Percentiles rank a stretch among this genome's conserved stretches.
phyloP scores from a whole-genome alignment of 2,888 invertebrate species.

The Lepidocyrtinus sp. region DNA sequence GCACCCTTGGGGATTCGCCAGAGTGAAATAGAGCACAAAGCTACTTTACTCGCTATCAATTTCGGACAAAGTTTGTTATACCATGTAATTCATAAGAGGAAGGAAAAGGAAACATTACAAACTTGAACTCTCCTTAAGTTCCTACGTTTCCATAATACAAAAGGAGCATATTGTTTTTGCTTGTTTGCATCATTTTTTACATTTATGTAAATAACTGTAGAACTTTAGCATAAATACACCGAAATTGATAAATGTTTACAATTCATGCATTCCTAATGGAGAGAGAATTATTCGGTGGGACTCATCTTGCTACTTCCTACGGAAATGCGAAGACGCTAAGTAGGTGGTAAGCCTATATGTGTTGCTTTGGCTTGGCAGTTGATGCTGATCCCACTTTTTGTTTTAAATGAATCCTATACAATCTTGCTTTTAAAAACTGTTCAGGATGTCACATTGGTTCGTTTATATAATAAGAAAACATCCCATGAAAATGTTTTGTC shows the following conservation, averaged over 20 bases:
- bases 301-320: neutral
- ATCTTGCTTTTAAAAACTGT: conserved; percentile 15
- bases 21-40: conserved; percentile 5
- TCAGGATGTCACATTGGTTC: conserved; percentile 7
- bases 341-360: neutral
- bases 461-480: too few relatives aligned
- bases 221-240: conserved; percentile 1
- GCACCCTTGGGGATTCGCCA: conserved; percentile 38
- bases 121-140: neutral
- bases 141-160: neutral
- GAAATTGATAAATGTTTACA: conserved; percentile 46
- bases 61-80: conserved; percentile 1
- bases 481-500: neutral
- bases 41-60: conserved; percentile 10
- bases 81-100: neutral
- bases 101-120: neutral
- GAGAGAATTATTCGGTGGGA: neutral
- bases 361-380: neutral
- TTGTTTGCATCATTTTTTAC: conserved; percentile 10
- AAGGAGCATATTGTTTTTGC: conserved; percentile 1
- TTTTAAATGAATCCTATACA: conserved; percentile 26
- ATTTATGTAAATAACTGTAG: neutral
- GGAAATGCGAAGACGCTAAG: conserved; percentile 27
- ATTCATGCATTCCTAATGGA: conserved; percentile 30
- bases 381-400: too few relatives aligned